Evolutionary conservation across 2,113 vertebrate species (phyloP).

Genomic region (Bubo scandiacus): DNA sequence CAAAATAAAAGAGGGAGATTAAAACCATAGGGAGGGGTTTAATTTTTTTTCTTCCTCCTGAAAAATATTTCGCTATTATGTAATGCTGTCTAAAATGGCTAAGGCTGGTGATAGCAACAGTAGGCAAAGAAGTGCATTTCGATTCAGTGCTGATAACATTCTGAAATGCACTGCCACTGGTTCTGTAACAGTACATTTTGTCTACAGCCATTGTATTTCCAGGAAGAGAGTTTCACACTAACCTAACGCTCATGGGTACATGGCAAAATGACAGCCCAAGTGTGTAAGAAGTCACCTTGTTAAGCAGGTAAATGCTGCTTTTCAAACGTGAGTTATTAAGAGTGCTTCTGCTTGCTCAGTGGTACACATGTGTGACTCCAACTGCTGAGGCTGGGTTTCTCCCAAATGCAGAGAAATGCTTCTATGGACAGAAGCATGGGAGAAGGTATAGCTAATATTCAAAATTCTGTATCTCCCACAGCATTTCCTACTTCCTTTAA

Average conservation of each 20-base stretch:
- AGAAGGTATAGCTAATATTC: not conserved
- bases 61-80: slow-evolving; percentile 42
- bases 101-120: not conserved
- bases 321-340: not conserved
- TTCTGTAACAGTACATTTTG: not conserved
- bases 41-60: not conserved
- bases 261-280: not conserved
- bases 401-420: not conserved
- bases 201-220: slow-evolving; percentile 24
- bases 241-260: not conserved
- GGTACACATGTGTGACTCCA: not conserved
- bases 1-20: slow-evolving; percentile 39
- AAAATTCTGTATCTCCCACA: not conserved
- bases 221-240: not conserved
- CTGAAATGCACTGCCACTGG: not conserved
- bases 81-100: not conserved
- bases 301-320: not conserved
- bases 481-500: not conserved
- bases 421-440: not conserved
- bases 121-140: not conserved
- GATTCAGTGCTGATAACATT: not conserved
- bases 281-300: not conserved
- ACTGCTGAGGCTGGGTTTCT: not conserved
- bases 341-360: not conserved
- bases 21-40: slow-evolving; percentile 1